Percentiles rank a stretch among this genome's conserved stretches.
Conservation (phyloP, 2,797 vertebrate genomes). For the Alauda arvensis region DNA sequence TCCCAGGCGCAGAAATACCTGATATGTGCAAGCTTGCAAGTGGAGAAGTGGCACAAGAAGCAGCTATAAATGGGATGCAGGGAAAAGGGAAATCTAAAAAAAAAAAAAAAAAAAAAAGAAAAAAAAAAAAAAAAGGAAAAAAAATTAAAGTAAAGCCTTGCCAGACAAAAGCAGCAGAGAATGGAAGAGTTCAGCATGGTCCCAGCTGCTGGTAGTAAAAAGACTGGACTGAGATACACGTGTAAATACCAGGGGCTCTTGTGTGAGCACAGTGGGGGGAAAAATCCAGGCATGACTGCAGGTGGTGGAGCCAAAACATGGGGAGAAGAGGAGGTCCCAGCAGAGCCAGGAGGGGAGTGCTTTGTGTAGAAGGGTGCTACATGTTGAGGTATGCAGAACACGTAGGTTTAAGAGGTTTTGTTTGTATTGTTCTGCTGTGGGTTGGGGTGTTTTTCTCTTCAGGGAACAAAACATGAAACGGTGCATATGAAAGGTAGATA, state of each 20-base stretch:
- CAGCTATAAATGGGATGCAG: background rate
- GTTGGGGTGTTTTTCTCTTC: background rate
- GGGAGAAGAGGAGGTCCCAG: background rate
- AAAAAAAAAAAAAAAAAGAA: too few species aligned
- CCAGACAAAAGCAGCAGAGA: slow-evolving; percentile 17
- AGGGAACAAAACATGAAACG: background rate
- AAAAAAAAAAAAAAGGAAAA: background rate
- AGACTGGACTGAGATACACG: background rate
- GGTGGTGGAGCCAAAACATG: background rate
- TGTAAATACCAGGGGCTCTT: background rate
- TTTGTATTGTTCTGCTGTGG: background rate
- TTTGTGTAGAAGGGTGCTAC: background rate
- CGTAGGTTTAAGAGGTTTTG: background rate
- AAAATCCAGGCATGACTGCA: background rate
- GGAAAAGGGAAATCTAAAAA: background rate
- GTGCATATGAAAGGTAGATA: background rate
- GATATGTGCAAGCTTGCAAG: background rate
- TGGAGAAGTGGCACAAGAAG: background rate
- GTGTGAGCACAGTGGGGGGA: background rate
- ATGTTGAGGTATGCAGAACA: background rate
- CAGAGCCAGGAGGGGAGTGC: background rate
- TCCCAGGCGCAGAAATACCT: background rate
- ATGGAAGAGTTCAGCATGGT: background rate
- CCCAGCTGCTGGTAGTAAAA: slow-evolving; percentile 23
- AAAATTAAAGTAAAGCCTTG: background rate